phyloP scores from a whole-genome alignment of 1,140 invertebrate species.

The Lucilia cuprina region DNA sequence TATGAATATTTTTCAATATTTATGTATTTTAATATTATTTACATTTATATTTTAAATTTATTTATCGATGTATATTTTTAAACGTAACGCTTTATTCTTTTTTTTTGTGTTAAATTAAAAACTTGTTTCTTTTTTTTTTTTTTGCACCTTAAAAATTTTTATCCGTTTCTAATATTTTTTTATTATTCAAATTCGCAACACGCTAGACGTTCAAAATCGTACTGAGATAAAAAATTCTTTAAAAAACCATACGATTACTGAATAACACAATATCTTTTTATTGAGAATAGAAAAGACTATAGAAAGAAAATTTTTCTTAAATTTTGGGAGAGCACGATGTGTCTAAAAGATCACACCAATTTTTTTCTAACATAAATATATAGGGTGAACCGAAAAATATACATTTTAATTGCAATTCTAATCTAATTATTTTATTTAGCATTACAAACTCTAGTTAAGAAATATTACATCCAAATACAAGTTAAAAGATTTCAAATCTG shows the following conservation, averaged over 20 bases:
- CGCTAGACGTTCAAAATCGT: conserved; percentile 32
- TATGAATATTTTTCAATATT: not conserved
- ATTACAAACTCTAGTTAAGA: too few species aligned
- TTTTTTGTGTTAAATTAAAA: not conserved
- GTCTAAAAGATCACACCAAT: not conserved
- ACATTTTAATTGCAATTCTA: too few species aligned
- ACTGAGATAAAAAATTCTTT: conserved; percentile 6
- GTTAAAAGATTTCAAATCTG: too few species aligned
- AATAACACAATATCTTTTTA: not conserved
- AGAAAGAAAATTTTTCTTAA: not conserved
- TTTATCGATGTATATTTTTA: not conserved
- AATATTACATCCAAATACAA: too few species aligned
- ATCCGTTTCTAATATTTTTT: too few species aligned
- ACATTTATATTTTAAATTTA: not conserved
- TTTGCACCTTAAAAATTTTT: not conserved
- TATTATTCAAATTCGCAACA: conserved; percentile 13
- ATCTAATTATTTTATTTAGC: too few species aligned
- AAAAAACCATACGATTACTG: not conserved
- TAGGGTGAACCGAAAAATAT: too few species aligned
- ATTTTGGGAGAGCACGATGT: not conserved
- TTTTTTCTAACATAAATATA: not conserved
- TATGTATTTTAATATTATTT: not conserved
- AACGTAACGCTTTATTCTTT: not conserved
- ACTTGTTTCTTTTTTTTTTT: not conserved
- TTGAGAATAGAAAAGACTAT: not conserved